These are phyloP conservation scores for Hoplodrina blanda DNA, from an alignment of 2,888 invertebrate species.

Conservation along the genomic window DNA sequence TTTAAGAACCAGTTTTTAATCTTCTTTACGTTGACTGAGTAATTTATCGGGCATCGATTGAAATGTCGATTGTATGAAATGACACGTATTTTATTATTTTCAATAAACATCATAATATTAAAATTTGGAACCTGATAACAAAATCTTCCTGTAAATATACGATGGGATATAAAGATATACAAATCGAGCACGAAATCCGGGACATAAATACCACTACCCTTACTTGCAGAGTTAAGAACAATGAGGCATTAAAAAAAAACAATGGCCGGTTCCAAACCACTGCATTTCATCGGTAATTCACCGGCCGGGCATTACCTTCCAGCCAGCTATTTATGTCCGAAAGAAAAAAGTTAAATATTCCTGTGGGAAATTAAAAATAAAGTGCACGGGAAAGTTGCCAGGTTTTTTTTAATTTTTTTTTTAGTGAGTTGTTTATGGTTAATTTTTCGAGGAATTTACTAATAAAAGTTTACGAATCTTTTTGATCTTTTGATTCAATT, in stretches of 20 bases:
- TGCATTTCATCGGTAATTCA: slow-evolving; percentile 33
- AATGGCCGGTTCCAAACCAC: slow-evolving; percentile 4
- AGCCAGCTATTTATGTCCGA: slow-evolving; percentile 27
- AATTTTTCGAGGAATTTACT: slow-evolving; percentile 6
- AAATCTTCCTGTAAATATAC: no score
- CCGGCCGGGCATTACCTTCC: slow-evolving; percentile 19
- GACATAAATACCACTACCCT: background rate
- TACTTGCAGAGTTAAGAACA: background rate
- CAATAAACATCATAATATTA: no score
- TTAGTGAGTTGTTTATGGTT: slow-evolving; percentile 17
- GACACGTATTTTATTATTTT: no score
- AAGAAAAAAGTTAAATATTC: slow-evolving; percentile 31
- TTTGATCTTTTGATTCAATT: no score
- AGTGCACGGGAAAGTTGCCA: slow-evolving; percentile 14
- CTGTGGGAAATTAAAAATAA: slow-evolving; percentile 51
- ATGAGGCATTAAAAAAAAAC: background rate
- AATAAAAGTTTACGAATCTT: no score
- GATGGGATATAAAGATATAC: no score
- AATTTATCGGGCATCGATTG: no score
- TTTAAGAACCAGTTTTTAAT: no score
- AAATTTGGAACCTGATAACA: no score
- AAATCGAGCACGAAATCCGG: background rate
- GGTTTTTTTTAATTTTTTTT: slow-evolving; percentile 5
- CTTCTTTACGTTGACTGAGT: no score
- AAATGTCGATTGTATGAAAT: no score